These are phyloP conservation scores for Maconellicoccus hirsutus DNA, from an alignment of 1,140 invertebrate genomes.

Conservation along the genomic window DNA sequence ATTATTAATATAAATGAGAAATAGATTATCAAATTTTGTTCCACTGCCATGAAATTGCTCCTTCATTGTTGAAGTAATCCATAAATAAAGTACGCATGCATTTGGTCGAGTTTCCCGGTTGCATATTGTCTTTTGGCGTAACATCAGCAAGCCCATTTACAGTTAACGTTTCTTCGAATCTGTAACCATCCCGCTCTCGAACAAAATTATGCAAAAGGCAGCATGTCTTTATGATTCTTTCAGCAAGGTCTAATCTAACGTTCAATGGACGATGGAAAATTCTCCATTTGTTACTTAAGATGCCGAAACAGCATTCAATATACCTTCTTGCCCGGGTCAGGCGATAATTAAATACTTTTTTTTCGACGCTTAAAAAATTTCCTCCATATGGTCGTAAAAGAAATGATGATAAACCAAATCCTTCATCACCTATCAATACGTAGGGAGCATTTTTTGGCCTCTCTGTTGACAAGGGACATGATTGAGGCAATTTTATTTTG, in stretches of 20 bases:
- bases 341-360: no score
- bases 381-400: conserved; percentile 32
- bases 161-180: conserved; percentile 27
- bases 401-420: conserved; percentile 34
- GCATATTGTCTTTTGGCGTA: conserved; percentile 6
- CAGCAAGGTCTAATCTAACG: conserved; percentile 28
- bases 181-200: conserved; percentile 26
- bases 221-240: conserved; percentile 29
- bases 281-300: conserved; percentile 29
- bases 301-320: conserved; percentile 38
- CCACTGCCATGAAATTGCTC: conserved; percentile 18
- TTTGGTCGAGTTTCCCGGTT: conserved; percentile 15
- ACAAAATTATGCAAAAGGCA: conserved; percentile 28
- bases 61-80: conserved; percentile 17
- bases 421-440: conserved; percentile 35
- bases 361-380: conserved; percentile 23
- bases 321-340: no score
- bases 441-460: background rate
- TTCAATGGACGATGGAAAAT: conserved; percentile 29
- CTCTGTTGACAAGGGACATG: background rate
- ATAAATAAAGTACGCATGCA: conserved; percentile 4
- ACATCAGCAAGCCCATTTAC: conserved; percentile 27
- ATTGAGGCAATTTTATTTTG: conserved; percentile 15
- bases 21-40: conserved; percentile 23
- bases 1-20: conserved; percentile 11